phyloP scores from a whole-genome alignment of 2,888 invertebrate genomes.

The Rhopalosiphum nymphaeae region DNA sequence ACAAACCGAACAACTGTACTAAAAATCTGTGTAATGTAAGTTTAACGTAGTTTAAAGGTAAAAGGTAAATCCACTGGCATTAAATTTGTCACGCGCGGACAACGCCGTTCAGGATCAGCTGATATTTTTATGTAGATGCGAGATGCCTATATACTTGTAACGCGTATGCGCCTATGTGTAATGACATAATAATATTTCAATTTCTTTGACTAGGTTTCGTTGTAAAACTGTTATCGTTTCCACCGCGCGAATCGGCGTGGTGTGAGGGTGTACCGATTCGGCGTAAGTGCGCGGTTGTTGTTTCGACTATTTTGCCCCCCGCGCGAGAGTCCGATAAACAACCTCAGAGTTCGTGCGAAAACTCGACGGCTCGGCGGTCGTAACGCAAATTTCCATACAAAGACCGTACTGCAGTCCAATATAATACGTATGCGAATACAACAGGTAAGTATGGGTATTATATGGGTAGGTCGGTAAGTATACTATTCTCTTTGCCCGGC shows the following conservation, averaged over 20 bases:
- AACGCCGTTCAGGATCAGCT: no score
- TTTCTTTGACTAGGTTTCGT: no score
- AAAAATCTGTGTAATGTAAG: no score
- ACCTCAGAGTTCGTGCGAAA: background rate
- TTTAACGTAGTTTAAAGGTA: no score
- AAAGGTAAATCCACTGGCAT: no score
- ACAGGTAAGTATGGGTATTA: background rate
- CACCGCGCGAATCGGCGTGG: background rate
- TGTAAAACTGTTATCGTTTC: no score
- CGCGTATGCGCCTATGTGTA: no score
- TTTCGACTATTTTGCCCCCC: background rate
- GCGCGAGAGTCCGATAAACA: background rate
- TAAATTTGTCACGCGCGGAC: no score
- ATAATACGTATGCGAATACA: background rate
- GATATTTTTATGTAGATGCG: no score
- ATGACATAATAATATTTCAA: no score
- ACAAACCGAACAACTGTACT: no score
- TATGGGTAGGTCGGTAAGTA: conserved; percentile 6
- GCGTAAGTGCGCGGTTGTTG: background rate
- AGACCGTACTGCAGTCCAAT: background rate
- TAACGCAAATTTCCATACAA: conserved; percentile 53
- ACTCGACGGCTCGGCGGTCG: background rate
- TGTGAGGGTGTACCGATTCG: background rate
- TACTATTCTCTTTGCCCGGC: background rate
- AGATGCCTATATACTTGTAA: no score